Evolutionary conservation across 2,113 vertebrate species (phyloP).

Genomic region (Boulengeromyrus knoepffleri): DNA sequence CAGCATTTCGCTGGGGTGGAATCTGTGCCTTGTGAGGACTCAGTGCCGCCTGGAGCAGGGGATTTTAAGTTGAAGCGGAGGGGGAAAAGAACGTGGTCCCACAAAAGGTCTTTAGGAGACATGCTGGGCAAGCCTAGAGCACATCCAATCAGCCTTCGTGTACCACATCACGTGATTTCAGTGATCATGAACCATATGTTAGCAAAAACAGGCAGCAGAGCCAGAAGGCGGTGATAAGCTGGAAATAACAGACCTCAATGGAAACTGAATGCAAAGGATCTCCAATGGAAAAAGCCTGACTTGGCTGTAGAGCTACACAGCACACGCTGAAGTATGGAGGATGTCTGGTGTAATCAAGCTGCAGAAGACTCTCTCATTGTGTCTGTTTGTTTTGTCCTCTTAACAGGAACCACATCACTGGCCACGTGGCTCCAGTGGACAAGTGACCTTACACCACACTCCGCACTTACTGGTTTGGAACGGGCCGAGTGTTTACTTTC

Average conservation of each 20-base stretch:
- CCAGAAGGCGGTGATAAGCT: background rate
- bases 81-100: background rate
- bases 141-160: background rate
- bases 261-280: background rate
- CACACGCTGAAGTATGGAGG: background rate
- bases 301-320: background rate
- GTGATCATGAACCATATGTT: background rate
- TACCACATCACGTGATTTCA: background rate
- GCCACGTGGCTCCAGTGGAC: conserved; percentile 43
- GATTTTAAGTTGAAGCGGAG: background rate
- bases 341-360: background rate
- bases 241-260: background rate
- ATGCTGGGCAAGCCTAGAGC: background rate
- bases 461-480: conserved; percentile 54
- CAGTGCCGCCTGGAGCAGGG: background rate
- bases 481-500: conserved; percentile 50
- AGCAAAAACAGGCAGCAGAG: background rate
- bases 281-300: background rate
- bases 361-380: background rate
- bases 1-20: background rate
- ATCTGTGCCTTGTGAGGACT: background rate
- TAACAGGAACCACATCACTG: conserved; percentile 40
- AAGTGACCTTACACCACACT: conserved; percentile 46
- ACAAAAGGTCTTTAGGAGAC: background rate
- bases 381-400: conserved; percentile 26